Evolutionary conservation across 1,140 invertebrate genomes (phyloP).

Genomic region (Meloidogyne floridensis): DNA sequence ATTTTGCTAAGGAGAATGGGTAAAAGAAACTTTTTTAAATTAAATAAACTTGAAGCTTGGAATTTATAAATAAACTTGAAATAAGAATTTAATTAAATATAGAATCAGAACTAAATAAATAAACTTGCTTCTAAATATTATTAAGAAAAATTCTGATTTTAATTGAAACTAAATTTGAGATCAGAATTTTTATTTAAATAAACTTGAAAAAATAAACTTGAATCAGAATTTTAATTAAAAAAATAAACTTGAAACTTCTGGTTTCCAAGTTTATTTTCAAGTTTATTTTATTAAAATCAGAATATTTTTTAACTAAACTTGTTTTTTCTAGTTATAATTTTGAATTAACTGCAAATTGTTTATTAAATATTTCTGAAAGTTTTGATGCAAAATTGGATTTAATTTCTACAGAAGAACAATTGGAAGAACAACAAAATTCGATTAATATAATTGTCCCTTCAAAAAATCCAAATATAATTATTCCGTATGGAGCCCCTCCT

Average conservation of each 20-base stretch:
- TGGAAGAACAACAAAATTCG: not conserved
- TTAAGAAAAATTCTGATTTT: too few species aligned
- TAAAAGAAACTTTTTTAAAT: not conserved
- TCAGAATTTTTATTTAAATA: too few species aligned
- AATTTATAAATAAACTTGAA: not conserved
- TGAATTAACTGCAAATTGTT: slow-evolving; percentile 17
- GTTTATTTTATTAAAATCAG: too few species aligned
- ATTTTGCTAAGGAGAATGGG: slow-evolving; percentile 3
- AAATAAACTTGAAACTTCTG: too few species aligned
- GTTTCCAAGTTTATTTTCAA: not conserved
- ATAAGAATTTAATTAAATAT: not conserved
- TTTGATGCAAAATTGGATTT: not conserved
- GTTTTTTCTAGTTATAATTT: not conserved
- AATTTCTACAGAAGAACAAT: not conserved
- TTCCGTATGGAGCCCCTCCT: not conserved
- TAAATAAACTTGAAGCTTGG: not conserved
- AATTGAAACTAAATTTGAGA: too few species aligned
- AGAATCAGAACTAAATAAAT: too few species aligned
- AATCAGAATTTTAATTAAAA: not conserved
- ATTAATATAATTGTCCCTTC: not conserved
- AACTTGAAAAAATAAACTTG: not conserved
- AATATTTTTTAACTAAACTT: not conserved
- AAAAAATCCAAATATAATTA: not conserved
- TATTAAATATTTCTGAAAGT: slow-evolving; percentile 9
- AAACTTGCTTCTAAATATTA: too few species aligned